A percentile compares a stretch with the other conserved stretches of the same genome.
Evolutionary conservation across 2,888 invertebrate genomes (phyloP).

Genomic region (Standfussiana lucernea): DNA sequence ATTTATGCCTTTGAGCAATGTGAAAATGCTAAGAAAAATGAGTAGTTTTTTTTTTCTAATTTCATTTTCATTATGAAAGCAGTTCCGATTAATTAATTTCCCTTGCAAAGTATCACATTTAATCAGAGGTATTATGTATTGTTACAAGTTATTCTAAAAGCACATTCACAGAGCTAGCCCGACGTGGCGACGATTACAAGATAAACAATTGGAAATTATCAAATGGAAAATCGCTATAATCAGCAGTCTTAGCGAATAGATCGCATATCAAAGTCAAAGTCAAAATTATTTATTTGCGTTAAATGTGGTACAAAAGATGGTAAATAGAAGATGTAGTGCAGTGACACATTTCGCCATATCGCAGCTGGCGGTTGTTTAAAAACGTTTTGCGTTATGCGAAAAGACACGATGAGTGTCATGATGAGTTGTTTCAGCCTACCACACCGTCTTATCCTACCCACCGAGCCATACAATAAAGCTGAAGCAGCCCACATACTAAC

Average conservation of each 20-base stretch:
- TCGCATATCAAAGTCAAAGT: no score
- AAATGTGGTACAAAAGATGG: no score
- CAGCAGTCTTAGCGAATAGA: background rate
- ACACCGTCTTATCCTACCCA: background rate
- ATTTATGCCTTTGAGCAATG: constrained; percentile 1
- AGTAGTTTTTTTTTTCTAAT: background rate
- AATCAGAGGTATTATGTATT: no score
- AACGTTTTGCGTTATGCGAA: background rate
- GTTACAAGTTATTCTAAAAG: background rate
- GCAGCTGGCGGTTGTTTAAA: background rate
- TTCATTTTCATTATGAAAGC: background rate
- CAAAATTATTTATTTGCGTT: no score
- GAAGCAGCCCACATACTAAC: no score
- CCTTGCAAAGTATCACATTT: background rate
- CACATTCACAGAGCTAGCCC: no score
- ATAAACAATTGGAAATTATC: background rate
- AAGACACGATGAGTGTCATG: background rate
- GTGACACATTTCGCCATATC: no score
- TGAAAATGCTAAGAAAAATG: background rate
- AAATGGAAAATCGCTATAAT: background rate
- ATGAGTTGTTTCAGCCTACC: background rate
- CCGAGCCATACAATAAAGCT: constrained; percentile 11
- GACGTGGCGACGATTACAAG: background rate
- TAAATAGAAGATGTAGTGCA: no score
- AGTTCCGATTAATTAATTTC: background rate